phyloP scores from a whole-genome alignment of 2,113 vertebrate species.

The Caranx ignobilis region DNA sequence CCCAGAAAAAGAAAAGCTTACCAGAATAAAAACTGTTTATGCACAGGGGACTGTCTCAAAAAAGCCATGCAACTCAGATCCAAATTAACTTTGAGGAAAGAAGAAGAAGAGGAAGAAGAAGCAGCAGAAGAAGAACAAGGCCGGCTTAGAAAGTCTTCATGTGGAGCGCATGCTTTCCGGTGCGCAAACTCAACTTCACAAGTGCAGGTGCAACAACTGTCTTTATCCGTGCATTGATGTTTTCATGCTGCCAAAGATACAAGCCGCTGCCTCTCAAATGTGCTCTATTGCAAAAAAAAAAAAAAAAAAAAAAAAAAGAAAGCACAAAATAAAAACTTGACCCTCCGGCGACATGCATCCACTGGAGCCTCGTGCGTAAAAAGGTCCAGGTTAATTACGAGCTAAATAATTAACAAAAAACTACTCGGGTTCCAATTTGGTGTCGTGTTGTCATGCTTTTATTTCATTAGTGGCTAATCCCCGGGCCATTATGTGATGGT shows the following conservation, averaged over 20 bases:
- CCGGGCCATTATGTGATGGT: not conserved
- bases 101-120: not conserved
- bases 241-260: conserved; percentile 51
- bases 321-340: not conserved
- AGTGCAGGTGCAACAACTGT: conserved; percentile 45
- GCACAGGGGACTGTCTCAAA: conserved; percentile 30
- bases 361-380: conserved; percentile 31
- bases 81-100: conserved; percentile 26
- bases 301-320: not conserved
- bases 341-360: conserved; percentile 49
- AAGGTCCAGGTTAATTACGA: conserved; percentile 32
- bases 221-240: conserved; percentile 42
- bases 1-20: conserved; percentile 33
- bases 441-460: conserved; percentile 43
- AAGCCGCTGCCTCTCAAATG: conserved; percentile 14
- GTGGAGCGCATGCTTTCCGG: conserved; percentile 57
- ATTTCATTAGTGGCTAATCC: conserved; percentile 12
- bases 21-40: conserved; percentile 33
- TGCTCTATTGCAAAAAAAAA: not conserved
- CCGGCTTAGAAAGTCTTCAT: conserved; percentile 11
- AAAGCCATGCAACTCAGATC: conserved; percentile 64
- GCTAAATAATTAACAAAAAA: conserved; percentile 66
- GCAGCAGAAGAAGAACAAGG: conserved; percentile 6
- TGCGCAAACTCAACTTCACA: conserved; percentile 52
- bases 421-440: conserved; percentile 51